Evolutionary conservation across 2,113 vertebrate genomes (phyloP).

Genomic region (Sakesphorus luctuosus): DNA sequence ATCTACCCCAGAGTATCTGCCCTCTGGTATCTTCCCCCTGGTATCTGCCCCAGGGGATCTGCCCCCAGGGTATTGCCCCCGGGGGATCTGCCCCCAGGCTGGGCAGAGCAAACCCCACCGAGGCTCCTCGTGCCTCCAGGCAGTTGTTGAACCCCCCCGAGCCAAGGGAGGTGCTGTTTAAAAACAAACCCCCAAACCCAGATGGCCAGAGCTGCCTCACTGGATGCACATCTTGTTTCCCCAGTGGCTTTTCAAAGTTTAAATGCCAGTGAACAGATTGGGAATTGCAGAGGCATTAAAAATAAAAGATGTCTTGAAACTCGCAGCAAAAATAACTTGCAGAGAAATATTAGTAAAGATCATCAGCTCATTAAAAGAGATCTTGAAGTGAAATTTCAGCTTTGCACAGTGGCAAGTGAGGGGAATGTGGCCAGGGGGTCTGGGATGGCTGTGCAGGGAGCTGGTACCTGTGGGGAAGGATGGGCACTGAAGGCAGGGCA

Average conservation of each 20-base stretch:
- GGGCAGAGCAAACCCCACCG: not conserved
- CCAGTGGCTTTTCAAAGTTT: not conserved
- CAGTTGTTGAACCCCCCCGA: not conserved
- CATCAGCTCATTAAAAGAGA: not conserved
- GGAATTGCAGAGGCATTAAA: not conserved
- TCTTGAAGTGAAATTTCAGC: not conserved
- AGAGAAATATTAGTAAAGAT: not conserved
- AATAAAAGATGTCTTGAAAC: not conserved
- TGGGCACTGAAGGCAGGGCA: not conserved
- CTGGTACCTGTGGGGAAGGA: not conserved
- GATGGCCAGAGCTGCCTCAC: not conserved
- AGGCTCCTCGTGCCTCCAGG: not conserved
- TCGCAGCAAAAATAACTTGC: conserved; percentile 4
- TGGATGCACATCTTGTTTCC: not conserved
- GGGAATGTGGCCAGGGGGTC: not conserved
- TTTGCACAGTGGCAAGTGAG: not conserved
- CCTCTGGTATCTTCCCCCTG: too few relatives aligned
- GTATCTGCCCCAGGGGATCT: too few relatives aligned
- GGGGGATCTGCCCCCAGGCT: too few relatives aligned
- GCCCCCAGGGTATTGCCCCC: too few relatives aligned
- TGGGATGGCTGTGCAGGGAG: not conserved
- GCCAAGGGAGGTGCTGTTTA: not conserved
- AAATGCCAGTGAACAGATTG: conserved; percentile 35
- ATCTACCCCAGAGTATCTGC: too few relatives aligned
- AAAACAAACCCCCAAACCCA: not conserved